Base-by-base conservation (phyloP, 2,113 vertebrate genomes). In the Lasiurus borealis region DNA sequence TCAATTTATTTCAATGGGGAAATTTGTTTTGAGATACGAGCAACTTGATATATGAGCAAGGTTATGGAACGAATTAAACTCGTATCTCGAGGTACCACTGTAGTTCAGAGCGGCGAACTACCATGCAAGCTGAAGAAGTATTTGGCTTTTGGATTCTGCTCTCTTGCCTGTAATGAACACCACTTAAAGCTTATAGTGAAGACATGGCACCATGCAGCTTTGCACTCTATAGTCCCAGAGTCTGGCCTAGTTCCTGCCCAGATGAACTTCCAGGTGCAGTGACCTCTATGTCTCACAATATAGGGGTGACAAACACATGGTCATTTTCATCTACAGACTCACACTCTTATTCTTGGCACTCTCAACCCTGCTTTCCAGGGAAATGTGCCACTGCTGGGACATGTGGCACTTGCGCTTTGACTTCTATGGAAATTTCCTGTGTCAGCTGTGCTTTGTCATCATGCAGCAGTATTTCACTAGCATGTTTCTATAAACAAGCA, bases 361-460 rank as follows among this genome's bases (percentile, higher is more conserved):
- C 84, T n/a, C 21, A 46, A 14, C 19, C 52, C 25, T 59, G 50
- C 52, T 93, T 94, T 83, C 77, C 71, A 34, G 23, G 81, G 54
- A 87, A 84, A 82, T 0, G 2, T 34, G 31, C 52, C 57, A 80
- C 75, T 40, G n/a, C 8, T 52, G 66, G 57, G 64, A 78, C 86
- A 66, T 36, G 4, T 4, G 92, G n/a, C 31, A 73, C 40, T 36
- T 25, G 54, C 0, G 6, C 83, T 73, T 59, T 85, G 31, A 57
- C 14, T 87, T 88, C 62, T 57, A 57, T 8, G 21, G 78, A 89
- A 48, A 91, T 57, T 69, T 85, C 91, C 91, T 57, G 0, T 52
- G 69, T 57, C 66, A 85, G 90, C 89, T 94, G 83, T 66, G 83
- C 84, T 91, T 94, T 92, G 88, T 93, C 57, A 84, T 44, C 3